Base-by-base conservation (phyloP, 2,113 vertebrate species). In the Aythya baeri region DNA sequence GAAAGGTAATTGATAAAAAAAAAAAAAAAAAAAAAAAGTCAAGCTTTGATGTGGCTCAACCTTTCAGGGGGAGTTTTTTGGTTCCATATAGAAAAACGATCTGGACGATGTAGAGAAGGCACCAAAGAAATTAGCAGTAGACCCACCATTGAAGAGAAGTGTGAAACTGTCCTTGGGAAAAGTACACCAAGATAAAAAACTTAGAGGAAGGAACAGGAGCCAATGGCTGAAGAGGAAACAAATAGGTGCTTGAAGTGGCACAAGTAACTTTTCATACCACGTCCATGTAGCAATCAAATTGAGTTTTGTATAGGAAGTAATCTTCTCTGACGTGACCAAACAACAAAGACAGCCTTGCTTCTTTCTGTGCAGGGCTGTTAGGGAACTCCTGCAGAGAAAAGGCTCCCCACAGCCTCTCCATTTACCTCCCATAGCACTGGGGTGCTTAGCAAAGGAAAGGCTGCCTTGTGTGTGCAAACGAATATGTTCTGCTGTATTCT, bases 341-440 rank as follows among this genome's bases (percentile, higher is more conserved):
- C n/a, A 50, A 36, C 1, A 6, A 66, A 83, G 23, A 20, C 62
- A 80, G 38, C 17, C 46, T 59, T 54, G 20, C 62, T 74, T 76
- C 55, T 74, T 62, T 0, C 0, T n/a, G 6, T 62, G 27, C 7
- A 0, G 0, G 2, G 62, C 65, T 78, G 70, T 63, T 79, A 4
- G 8, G 26, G 75, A 8, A 12, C 62, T 68, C 32, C 70, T 44
- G 49, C 34, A 43, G 38, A 36, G 17, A 6, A 41, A 22, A 4
- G 25, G 58, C 23, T 75, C 49, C 36, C 62, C 31, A 7, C 2
- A 7, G 68, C 52, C 65, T 38, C 50, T 46, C 18, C 0, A 0
- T 15, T 38, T 46, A 17, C 41, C 27, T 85, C 50, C 38, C 61
- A 59, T 75, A 62, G 36, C 49, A 50, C 31, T 1, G 1, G 18